These are phyloP conservation scores for Tenthredo mesomela DNA, from an alignment of 2,888 invertebrate species.

Conservation along the genomic window DNA sequence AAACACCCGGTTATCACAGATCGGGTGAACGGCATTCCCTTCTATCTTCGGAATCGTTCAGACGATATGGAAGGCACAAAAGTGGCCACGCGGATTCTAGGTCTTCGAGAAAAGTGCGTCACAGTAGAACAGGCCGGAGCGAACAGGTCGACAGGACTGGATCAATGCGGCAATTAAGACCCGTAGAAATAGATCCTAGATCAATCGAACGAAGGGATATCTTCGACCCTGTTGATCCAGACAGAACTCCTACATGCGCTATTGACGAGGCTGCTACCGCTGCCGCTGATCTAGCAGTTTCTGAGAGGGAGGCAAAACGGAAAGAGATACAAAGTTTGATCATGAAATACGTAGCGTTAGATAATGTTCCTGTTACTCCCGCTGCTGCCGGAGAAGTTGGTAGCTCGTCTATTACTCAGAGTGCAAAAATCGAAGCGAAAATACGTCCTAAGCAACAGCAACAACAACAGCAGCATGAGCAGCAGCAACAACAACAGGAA, in stretches of 20 bases:
- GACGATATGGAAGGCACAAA: slow-evolving; percentile 78
- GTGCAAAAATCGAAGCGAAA: slow-evolving; percentile 39
- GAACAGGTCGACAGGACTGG: slow-evolving; percentile 80
- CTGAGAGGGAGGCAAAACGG: slow-evolving; percentile 88
- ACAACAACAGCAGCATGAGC: slow-evolving; percentile 53
- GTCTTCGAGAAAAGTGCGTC: slow-evolving; percentile 74
- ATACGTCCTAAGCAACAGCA: slow-evolving; percentile 54
- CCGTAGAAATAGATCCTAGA: slow-evolving; percentile 79
- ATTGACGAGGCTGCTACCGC: slow-evolving; percentile 78
- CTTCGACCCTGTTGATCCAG: slow-evolving; percentile 73
- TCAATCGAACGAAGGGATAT: slow-evolving; percentile 55
- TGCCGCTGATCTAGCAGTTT: slow-evolving; percentile 81
- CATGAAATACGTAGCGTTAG: slow-evolving; percentile 90
- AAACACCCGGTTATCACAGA: slow-evolving; percentile 66
- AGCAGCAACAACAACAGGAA: slow-evolving; percentile 51
- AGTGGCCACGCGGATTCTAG: slow-evolving; percentile 72
- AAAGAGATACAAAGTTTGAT: slow-evolving; percentile 92
- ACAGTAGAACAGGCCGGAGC: slow-evolving; percentile 83
- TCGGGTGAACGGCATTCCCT: slow-evolving; percentile 80
- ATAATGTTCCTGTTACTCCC: slow-evolving; percentile 78
- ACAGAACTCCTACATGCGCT: slow-evolving; percentile 73
- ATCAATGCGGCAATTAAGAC: slow-evolving; percentile 76
- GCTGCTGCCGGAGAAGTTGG: slow-evolving; percentile 75
- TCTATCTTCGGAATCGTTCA: slow-evolving; percentile 75
- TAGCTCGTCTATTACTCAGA: slow-evolving; percentile 65